A percentile compares a stretch with the other conserved stretches of the same genome.
Conservation (phyloP, 2,113 vertebrate genomes). For the Burhinus oedicnemus region DNA sequence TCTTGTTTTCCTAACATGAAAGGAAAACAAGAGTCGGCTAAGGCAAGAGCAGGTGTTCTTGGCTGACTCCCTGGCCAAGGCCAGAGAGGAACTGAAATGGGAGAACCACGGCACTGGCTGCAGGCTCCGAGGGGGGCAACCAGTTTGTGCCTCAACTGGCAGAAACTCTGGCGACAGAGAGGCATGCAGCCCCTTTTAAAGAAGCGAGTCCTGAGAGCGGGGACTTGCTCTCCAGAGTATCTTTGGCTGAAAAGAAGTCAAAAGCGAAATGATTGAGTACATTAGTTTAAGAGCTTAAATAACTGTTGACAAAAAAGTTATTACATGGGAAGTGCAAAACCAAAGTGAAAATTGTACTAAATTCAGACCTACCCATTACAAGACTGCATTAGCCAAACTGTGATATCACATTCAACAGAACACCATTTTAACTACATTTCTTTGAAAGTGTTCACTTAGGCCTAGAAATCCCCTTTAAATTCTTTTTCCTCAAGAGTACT, state of each 20-base stretch:
- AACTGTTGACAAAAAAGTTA: background rate
- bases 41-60: background rate
- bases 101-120: background rate
- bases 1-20: background rate
- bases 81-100: background rate
- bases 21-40: background rate
- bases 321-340: background rate
- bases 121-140: background rate
- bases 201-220: background rate
- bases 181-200: background rate
- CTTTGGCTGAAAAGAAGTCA: background rate
- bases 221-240: background rate
- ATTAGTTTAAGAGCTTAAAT: background rate
- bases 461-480: background rate
- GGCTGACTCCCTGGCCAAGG: background rate
- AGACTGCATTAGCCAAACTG: background rate
- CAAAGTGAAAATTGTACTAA: background rate
- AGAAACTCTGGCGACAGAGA: background rate
- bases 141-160: background rate
- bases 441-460: background rate
- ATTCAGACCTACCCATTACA: background rate
- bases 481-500: background rate
- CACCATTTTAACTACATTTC: background rate
- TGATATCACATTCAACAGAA: background rate
- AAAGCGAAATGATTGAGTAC: background rate